Conservation (phyloP, 2,888 invertebrate species). For the Sturmia bella region DNA sequence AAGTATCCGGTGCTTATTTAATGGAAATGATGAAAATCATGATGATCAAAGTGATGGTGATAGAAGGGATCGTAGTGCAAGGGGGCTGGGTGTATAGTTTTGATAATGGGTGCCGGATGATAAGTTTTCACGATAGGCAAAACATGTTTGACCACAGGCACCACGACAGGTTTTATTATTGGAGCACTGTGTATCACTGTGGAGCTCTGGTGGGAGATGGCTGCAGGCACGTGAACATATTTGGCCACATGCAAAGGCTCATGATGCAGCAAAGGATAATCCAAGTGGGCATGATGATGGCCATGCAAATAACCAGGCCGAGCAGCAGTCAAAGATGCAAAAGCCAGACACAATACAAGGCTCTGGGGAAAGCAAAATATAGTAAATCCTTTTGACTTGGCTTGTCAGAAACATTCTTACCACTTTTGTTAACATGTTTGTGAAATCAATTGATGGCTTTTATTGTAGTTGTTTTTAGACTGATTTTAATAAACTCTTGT, state of each 20-base stretch:
- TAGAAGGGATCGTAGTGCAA: constrained; percentile 75
- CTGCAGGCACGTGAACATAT: constrained; percentile 78
- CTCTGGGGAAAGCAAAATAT: constrained; percentile 22
- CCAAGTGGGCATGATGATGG: constrained; percentile 76
- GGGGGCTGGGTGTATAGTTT: constrained; percentile 76
- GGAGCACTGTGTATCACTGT: constrained; percentile 79
- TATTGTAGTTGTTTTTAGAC: neutral
- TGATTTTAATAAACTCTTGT: constrained; percentile 54
- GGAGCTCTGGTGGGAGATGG: constrained; percentile 80
- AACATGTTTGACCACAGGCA: constrained; percentile 78
- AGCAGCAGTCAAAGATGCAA: constrained; percentile 73
- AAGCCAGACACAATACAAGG: constrained; percentile 67
- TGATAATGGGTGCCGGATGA: constrained; percentile 78
- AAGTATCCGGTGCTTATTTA: neutral
- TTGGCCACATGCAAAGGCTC: constrained; percentile 78
- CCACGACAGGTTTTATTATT: constrained; percentile 78
- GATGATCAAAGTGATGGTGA: constrained; percentile 75
- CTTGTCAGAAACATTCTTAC: constrained; percentile 29
- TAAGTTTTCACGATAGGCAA: constrained; percentile 78
- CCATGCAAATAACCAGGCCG: constrained; percentile 80
- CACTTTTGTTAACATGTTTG: constrained; percentile 61
- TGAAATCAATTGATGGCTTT: neutral
- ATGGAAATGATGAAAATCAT: constrained; percentile 73
- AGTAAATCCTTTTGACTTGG: neutral
- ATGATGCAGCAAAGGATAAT: constrained; percentile 72